Percentiles rank a stretch among this genome's conserved stretches.
Evolutionary conservation across 1,140 invertebrate species (phyloP).

Genomic region (Ctenoplectra terminalis): DNA sequence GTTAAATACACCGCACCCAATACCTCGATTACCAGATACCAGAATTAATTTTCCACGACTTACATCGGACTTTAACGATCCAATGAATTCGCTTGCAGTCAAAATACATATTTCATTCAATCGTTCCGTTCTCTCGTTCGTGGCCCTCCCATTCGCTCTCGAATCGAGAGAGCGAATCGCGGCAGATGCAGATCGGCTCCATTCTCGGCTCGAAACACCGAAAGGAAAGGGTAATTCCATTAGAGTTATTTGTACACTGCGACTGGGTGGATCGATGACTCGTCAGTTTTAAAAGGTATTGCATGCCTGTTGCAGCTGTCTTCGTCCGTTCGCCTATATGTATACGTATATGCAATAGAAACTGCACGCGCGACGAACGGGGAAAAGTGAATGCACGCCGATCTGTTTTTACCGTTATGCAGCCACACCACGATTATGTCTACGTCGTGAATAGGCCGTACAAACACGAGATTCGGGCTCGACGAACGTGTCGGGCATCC

Average conservation of each 20-base stretch:
- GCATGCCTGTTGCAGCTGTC: slow-evolving; percentile 42
- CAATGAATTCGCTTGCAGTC: no score
- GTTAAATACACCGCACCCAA: no score
- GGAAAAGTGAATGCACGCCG: slow-evolving; percentile 69
- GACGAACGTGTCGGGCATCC: slow-evolving; percentile 55
- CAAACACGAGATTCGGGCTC: slow-evolving; percentile 63
- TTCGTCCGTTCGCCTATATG: slow-evolving; percentile 6
- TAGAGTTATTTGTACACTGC: slow-evolving; percentile 47
- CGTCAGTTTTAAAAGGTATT: slow-evolving; percentile 46
- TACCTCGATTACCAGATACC: no score
- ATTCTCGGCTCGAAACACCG: slow-evolving; percentile 7
- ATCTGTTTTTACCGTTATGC: slow-evolving; percentile 69
- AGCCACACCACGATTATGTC: slow-evolving; percentile 67
- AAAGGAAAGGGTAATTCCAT: slow-evolving; percentile 49
- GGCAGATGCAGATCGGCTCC: slow-evolving; percentile 1
- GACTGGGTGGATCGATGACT: slow-evolving; percentile 37
- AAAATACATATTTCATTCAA: not conserved
- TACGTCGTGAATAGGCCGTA: slow-evolving; percentile 62
- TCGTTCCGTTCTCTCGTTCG: not conserved
- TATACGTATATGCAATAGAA: slow-evolving; percentile 2
- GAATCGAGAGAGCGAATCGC: not conserved
- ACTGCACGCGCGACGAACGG: slow-evolving; percentile 15
- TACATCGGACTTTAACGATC: no score
- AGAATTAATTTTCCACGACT: no score
- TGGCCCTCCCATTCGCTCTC: not conserved